Evolutionary conservation across 2,888 invertebrate genomes (phyloP).

Genomic region (Thumatha senex): DNA sequence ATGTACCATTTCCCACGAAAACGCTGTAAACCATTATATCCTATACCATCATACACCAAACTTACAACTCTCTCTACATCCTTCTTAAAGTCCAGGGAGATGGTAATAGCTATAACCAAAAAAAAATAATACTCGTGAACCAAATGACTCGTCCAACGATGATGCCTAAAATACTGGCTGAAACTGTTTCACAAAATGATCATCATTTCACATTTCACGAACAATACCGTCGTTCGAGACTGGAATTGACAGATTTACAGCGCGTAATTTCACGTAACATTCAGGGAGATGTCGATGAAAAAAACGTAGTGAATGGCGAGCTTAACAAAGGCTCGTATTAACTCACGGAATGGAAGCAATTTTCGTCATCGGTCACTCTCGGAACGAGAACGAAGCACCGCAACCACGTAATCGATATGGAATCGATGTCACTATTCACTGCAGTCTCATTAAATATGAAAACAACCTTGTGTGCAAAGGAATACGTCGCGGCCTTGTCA

Average conservation of each 20-base stretch:
- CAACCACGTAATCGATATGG: slow-evolving; percentile 40
- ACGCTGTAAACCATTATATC: too few relatives aligned
- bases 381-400: slow-evolving; percentile 30
- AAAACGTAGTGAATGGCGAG: slow-evolving; percentile 23
- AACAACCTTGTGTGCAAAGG: slow-evolving; percentile 13
- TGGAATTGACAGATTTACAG: slow-evolving; percentile 13
- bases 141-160: too few relatives aligned
- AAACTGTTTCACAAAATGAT: neutral
- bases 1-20: too few relatives aligned
- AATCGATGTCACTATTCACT: slow-evolving; percentile 31
- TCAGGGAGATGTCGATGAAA: slow-evolving; percentile 19
- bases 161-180: neutral
- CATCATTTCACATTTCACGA: neutral
- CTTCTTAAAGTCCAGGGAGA: too few relatives aligned
- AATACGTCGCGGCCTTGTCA: slow-evolving; percentile 19
- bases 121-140: neutral
- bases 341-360: slow-evolving; percentile 13
- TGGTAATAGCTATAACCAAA: neutral
- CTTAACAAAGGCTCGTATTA: slow-evolving; percentile 26
- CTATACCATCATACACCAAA: too few relatives aligned
- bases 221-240: slow-evolving; percentile 6
- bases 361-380: slow-evolving; percentile 22
- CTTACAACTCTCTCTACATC: too few relatives aligned
- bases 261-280: slow-evolving; percentile 17
- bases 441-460: slow-evolving; percentile 35